A percentile compares a stretch with the other conserved stretches of the same genome.
These are phyloP conservation scores for Ursus arctos DNA, from an alignment of 2,113 vertebrate species.

Conservation along the genomic window DNA sequence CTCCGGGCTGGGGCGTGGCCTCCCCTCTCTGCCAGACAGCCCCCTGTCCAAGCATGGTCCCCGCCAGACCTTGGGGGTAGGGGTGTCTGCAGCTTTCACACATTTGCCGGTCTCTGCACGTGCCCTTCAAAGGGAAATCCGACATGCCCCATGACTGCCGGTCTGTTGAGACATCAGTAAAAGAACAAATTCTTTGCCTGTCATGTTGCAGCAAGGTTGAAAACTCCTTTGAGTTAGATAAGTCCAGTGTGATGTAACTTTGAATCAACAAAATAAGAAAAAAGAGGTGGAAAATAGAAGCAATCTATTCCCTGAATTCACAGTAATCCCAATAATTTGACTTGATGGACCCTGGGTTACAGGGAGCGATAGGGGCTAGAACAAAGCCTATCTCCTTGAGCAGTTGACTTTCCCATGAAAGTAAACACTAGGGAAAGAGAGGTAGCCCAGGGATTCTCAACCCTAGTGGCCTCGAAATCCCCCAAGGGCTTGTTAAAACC, in stretches of 20 bases:
- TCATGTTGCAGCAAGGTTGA: neutral
- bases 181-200: neutral
- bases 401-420: neutral
- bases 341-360: neutral
- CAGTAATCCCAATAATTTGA: neutral
- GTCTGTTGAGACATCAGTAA: neutral
- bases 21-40: neutral
- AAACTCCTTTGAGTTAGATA: neutral
- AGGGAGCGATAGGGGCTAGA: neutral
- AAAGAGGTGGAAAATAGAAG: neutral
- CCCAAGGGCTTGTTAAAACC: neutral
- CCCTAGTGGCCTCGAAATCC: fast-evolving
- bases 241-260: neutral
- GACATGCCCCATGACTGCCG: fast-evolving
- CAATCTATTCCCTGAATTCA: neutral
- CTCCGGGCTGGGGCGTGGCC: neutral
- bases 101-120: neutral
- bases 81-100: neutral
- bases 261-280: neutral
- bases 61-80: neutral
- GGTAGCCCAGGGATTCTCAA: neutral
- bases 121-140: neutral
- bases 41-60: neutral
- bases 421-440: neutral
- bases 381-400: neutral